Evolutionary conservation across 1,140 invertebrate species (phyloP).

Genomic region (Papilio polytes): DNA sequence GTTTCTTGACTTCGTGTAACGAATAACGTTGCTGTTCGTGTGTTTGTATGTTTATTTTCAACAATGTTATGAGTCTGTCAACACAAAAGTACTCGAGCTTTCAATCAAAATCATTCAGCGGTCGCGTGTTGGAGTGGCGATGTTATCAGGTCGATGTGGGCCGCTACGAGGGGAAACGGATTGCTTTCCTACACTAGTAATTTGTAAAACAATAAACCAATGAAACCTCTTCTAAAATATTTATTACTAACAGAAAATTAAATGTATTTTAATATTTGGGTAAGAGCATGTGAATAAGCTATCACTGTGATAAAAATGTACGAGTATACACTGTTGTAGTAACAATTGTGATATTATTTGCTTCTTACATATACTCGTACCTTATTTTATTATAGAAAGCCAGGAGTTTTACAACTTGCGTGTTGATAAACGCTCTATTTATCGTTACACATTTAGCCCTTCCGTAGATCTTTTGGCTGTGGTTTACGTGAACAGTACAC

Average conservation of each 20-base stretch:
- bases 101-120: slow-evolving; percentile 54
- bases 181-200: slow-evolving; percentile 54
- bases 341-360: not conserved
- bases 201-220: slow-evolving; percentile 58
- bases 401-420: not conserved
- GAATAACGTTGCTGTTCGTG: slow-evolving; percentile 5
- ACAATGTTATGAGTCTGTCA: slow-evolving; percentile 37
- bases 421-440: slow-evolving; percentile 5
- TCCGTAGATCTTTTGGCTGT: not conserved
- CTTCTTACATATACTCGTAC: not conserved
- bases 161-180: slow-evolving; percentile 51
- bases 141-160: slow-evolving; percentile 56
- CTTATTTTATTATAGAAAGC: not conserved
- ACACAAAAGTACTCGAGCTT: slow-evolving; percentile 45
- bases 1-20: slow-evolving; percentile 18
- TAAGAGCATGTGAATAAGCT: not conserved
- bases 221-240: slow-evolving; percentile 1
- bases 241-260: not conserved
- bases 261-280: not conserved
- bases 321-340: no score
- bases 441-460: slow-evolving; percentile 12
- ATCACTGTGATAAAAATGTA: no score
- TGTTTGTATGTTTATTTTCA: slow-evolving; percentile 38
- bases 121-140: slow-evolving; percentile 58
- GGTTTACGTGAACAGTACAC: not conserved